Evolutionary conservation across 2,888 invertebrate genomes (phyloP), one percentile per base, ranked within the genome.

Genomic region (Elysia crispata): DNA sequence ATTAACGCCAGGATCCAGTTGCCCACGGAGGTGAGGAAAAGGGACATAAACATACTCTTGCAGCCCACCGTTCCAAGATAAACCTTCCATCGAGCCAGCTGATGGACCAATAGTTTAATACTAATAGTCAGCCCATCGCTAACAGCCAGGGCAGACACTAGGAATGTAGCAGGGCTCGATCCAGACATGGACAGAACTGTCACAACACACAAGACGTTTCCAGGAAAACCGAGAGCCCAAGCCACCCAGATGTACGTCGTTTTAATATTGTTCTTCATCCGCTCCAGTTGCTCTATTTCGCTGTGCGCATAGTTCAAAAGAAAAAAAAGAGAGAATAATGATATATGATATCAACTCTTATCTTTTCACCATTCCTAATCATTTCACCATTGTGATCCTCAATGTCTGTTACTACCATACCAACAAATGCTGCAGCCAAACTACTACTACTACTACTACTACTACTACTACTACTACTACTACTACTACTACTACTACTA

Each of bases 1-100:
- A 83, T 81, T 57, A 81, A 66, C 0, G 78, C 83, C 25, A 83
- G 78, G 3, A 81, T 57, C 83, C 83, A 83, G 66, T 81, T 81
- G 54, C 78, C 74, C 28, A 80, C 73, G 50, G 64, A 67, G 30
- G 75, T 50, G n/a, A 80, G 57, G 25, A 81, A 80, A n/a, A 67
- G 28, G 20, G 66, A 50, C 0, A 80, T n/a, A 41, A 82, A 77
- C 31, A 13, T 25, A 28, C 70, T 31, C 41, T 69, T 75, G 69
- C 79, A 79, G n/a, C 82, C 76, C 23, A 74, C 75, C 15, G 60
- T 30, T 6, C 79, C 73, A 0, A 77, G 49, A 25, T 62, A 73
- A 6, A 74, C 77, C 23, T 31, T 8, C 64, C 77, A 50, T 11
- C 30, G 20, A 33, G 3, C 23, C 31, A 80, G n/a, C 57, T 83